Evolutionary conservation across 1,140 invertebrate species (phyloP).

Genomic region (Drosophila simulans): DNA sequence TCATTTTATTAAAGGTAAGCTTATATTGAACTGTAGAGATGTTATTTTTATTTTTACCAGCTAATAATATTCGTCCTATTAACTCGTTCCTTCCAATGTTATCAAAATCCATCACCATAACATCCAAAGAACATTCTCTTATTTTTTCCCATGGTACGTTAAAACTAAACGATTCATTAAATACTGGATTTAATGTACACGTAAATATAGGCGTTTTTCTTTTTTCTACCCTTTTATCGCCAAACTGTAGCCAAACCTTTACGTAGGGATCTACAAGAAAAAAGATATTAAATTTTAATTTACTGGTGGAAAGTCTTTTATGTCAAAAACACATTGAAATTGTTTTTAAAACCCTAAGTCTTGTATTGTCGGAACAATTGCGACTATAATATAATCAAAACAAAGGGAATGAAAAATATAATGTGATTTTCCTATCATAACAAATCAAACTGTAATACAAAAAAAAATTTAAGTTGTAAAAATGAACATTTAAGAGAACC

Average conservation of each 20-base stretch:
- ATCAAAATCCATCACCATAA: constrained; percentile 98
- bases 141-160: constrained; percentile 98
- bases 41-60: constrained; percentile 86
- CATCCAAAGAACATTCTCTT: constrained; percentile 94
- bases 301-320: not conserved
- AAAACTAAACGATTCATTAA: constrained; percentile 97
- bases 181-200: constrained; percentile 95
- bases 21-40: not conserved
- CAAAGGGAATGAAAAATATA: no score
- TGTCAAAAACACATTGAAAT: no score
- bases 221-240: constrained; percentile 97
- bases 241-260: constrained; percentile 97
- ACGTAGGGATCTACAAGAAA: constrained; percentile 94
- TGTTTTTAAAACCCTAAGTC: no score
- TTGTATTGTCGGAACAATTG: no score
- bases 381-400: no score
- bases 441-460: no score
- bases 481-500: no score
- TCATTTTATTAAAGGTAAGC: not conserved
- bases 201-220: constrained; percentile 98
- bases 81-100: constrained; percentile 97
- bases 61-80: constrained; percentile 94
- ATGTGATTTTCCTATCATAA: no score
- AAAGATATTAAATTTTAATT: not conserved
- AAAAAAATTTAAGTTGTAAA: no score